Evolutionary conservation across 2,113 vertebrate species (phyloP), one percentile per base, ranked within the genome.

Genomic region (Dascyllus trimaculatus): DNA sequence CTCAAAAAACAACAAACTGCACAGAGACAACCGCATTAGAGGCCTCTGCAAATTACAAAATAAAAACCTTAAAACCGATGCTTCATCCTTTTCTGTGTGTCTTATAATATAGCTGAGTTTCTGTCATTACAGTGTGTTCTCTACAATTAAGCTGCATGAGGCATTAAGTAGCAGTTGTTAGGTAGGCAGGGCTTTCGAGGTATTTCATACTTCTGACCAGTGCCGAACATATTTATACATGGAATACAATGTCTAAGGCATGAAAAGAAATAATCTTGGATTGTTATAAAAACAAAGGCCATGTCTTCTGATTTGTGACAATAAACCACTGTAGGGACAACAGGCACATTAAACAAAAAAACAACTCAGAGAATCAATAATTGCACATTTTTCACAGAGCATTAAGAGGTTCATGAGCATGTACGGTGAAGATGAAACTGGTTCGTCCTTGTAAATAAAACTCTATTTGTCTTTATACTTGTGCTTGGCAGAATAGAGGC

Each of bases 141-240:
- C 56, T 75, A 82, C 70, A 73, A 38, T 57, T 60, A 49, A 65
- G 77, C 69, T 80, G 73, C 59, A 67, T 79, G 88, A 88, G 78
- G 87, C 84, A 75, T 76, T 82, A 69, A 57, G 71, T 83, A 89
- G 62, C 67, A 76, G 81, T 73, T 67, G 52, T 71, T 81, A 74
- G 76, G 71, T 78, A 87, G 81, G 84, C 89, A 75, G 85, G 81
- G 77, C 78, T 75, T 71, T 71, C 69, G 91, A 92, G 92, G 91
- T 92, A 93, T 93, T 85, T 90, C 63, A 85, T 85, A 86, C 85
- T 71, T 85, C 58, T 71, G 75, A 82, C 54, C 80, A 78, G 85
- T 71, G 83, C 76, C 80, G 63, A 65, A 84, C 26, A 84, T 51
- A 78, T 29, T 77, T 46, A 46, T 21, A 80, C 61, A 78, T 69